Evolutionary conservation across 2,113 vertebrate species (phyloP), one percentile per base, ranked within the genome.

Genomic region (Cololabis saira): DNA sequence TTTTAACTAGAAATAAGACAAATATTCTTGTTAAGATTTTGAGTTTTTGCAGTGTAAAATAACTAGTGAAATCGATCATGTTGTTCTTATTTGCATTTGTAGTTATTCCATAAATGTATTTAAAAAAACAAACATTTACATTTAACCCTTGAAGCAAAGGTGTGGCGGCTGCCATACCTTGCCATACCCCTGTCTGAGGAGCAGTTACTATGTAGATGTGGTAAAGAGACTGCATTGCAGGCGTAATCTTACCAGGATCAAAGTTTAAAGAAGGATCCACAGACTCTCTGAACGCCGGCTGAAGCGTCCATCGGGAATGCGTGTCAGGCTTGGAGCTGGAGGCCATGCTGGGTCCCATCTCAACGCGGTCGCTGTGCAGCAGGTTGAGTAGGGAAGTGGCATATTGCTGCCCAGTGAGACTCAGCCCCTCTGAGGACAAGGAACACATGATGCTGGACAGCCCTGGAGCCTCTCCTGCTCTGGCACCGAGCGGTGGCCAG

Each of bases 371-470:
- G 27, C 86, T 93, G 19, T 96, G 94, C 76, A 96, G 85, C 5
- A 96, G 91, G 70, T 92, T 94, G 62, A 96, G 92, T 16, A 97
- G 83, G 52, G 95, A 93, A 14, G 88, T 89, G 33, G 84, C 47
- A 44, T 91, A 94, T 67, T 94, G 95, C 63, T 91, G 93, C 55
- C 93, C 93, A 2, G 88, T 83, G 0, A 87, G 41, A 64, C 80
- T 67, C 67, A 91, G 37, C 11, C 84, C 86, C 5, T 87, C 75
- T 2, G 65, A 54, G 49, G 90, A 73, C 59, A 83, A 41, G 30
- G 82, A 76, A 63, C 90, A 92, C 7, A 77, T 1, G 16, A 91
- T 64, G 37, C 86, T 68, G 0, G 84, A 60, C 62, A 90, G 15
- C 22, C 71, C 78, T 0, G 81, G 42, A 44, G 77, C 74, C 27